Evolutionary conservation across 2,888 invertebrate species (phyloP).

Genomic region (Watsonalla cultraria): DNA sequence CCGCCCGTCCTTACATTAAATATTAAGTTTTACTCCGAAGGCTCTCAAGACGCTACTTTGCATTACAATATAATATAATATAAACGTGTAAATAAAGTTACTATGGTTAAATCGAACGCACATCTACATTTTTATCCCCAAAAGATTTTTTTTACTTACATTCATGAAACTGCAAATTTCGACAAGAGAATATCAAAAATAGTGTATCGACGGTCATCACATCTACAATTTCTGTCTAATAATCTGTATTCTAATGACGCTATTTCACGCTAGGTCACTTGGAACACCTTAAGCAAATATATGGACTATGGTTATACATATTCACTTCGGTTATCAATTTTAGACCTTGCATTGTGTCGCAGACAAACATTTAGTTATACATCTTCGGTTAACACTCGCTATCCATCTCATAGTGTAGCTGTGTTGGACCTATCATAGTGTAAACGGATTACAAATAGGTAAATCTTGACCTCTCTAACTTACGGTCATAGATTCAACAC

Average conservation of each 20-base stretch:
- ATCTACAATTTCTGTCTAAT: constrained; percentile 68
- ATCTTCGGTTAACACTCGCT: no score
- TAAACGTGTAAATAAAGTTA: constrained; percentile 77
- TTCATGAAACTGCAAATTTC: constrained; percentile 72
- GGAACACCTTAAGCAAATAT: constrained; percentile 60
- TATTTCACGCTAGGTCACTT: constrained; percentile 65
- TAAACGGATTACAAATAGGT: constrained; percentile 9
- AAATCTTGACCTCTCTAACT: constrained; percentile 9
- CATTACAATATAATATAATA: constrained; percentile 64
- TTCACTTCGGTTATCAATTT: constrained; percentile 16
- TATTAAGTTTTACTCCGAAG: constrained; percentile 53
- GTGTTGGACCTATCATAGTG: no score
- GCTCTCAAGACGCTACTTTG: constrained; percentile 67
- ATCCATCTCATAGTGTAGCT: no score
- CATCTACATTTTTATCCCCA: constrained; percentile 52
- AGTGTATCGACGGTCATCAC: constrained; percentile 70
- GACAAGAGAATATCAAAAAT: constrained; percentile 79
- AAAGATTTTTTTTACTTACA: constrained; percentile 51
- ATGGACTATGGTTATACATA: constrained; percentile 60
- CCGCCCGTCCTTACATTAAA: constrained; percentile 40
- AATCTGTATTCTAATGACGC: constrained; percentile 65
- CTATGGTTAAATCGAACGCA: constrained; percentile 66
- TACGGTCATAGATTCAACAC: constrained; percentile 5
- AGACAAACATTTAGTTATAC: constrained; percentile 10
- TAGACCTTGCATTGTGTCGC: constrained; percentile 16